Evolutionary conservation across 2,113 vertebrate species (phyloP), one percentile per base, ranked within the genome.

Genomic region (Probosciger aterrimus): DNA sequence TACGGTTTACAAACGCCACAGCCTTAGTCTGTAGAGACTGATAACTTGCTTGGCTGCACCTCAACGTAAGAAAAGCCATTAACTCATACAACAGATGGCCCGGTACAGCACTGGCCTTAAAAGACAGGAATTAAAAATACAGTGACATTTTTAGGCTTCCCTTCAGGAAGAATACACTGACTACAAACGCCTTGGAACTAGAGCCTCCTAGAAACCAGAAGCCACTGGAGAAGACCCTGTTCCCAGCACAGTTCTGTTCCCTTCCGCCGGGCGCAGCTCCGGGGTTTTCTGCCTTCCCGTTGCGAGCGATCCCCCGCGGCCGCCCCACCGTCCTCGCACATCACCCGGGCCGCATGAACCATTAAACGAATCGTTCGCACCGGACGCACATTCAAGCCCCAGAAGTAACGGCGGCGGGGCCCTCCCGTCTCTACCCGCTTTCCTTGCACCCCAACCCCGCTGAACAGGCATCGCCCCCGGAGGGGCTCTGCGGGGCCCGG

Each of bases 11-110:
- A 52, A 74, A 84, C 9, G 31, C 49, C 67, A 43, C 70, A 88
- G 86, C 52, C 53, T 2, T 69, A 62, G 69, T 27, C 86, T 77
- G 65, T 6, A 20, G 63, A 80, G 86, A 41, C 28, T 52, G 91
- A 88, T 50, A 79, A 79, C 67, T 92, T 60, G 86, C 75, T 25
- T 93, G 93, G 91, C 82, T 92, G 88, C 93, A 68, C 75, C 94
- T 93, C 94, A 82, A 39, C 79, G 86, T 69, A 80, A 43, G 80
- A 89, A 80, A 86, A 91, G 89, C 60, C 91, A 95, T 93, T 95
- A 96, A 93, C 86, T 81, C 76, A 52, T 3, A n/a, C 35, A 73
- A 69, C 93, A 96, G 96, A 96, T 93, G 95, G 93, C 76, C 80
- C 47, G 73, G 91, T 73, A 83, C 68, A 69, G 79, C 86, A 47